Evolutionary conservation across 2,113 vertebrate species (phyloP).

Genomic region (Peromyscus leucopus): DNA sequence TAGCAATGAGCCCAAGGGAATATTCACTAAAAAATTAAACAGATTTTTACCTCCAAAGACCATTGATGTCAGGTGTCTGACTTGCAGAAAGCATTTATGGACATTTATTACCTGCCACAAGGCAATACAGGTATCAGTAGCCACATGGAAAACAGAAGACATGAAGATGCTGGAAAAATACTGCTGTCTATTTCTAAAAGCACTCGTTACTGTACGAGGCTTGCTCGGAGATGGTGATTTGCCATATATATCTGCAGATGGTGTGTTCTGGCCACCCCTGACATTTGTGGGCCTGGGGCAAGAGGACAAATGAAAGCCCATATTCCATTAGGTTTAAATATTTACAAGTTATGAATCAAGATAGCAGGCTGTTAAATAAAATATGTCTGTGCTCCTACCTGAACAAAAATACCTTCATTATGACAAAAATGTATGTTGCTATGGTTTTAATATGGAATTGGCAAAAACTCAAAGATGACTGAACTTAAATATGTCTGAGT

Average conservation of each 20-base stretch:
- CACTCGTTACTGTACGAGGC: not conserved
- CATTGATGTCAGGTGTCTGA: not conserved
- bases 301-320: conserved; percentile 65
- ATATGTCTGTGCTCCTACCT: conserved; percentile 59
- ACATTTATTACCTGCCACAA: conserved; percentile 14
- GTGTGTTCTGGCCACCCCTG: conserved; percentile 22
- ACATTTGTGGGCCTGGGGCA: conserved; percentile 52
- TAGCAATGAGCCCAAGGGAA: conserved; percentile 40
- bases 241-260: conserved; percentile 18
- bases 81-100: not conserved
- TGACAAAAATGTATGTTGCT: conserved; percentile 46
- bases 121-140: conserved; percentile 40
- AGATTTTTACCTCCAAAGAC: conserved; percentile 15
- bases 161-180: conserved; percentile 34
- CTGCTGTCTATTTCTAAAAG: conserved; percentile 24
- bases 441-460: conserved; percentile 53
- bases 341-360: conserved; percentile 80
- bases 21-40: conserved; percentile 52
- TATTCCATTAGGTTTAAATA: conserved; percentile 81
- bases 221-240: conserved; percentile 57
- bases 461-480: conserved; percentile 63
- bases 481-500: conserved; percentile 57
- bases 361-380: conserved; percentile 72
- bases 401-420: conserved; percentile 75
- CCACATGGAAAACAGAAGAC: conserved; percentile 46